Base-by-base conservation (phyloP, 2,888 invertebrate species). In the Heliconius sara region DNA sequence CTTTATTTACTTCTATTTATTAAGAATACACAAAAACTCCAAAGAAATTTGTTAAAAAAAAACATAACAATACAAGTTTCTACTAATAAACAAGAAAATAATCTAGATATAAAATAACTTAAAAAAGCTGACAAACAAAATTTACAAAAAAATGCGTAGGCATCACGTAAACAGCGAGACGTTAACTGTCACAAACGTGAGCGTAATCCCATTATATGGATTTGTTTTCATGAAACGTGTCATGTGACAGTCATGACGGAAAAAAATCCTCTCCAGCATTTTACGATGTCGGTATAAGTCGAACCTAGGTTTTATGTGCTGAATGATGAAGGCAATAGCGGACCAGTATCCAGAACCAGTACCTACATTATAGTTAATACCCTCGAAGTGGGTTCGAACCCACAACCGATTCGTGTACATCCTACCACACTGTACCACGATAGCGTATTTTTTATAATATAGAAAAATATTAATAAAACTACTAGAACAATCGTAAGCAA, bases 401-500 rank as follows among this genome's bases (percentile, higher is more conserved):
- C 43, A 47, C 13, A 47, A 13, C 43, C 13, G 13, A 13, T 47
- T 47, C 0, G 12, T 47, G 43, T 47, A 47, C 4, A 47, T 12
- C 4, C 43, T 47, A 13, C 43, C 43, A 3, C 10, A 39, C 39
- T 39, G 39, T 39, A 39, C 43, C 43, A 47, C 43, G 4, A 13
- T 43, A 13, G 0, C 43, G 10, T 43, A 13, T 52, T 52, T 52
- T 52, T 52, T 52, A 52, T 52, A 52, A 52, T 19, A 19, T 52
- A 34, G 34, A 47, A 16, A 16, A 16, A 47, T 34, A 30, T 57
- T n/a, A 72, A 57, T 57, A 13, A 72, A 60, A 57, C n/a, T 12
- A 34, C n/a, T 73, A 34, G 72, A 73, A 60, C 72, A 73, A 73
- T 71, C 71, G 13, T 71, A 77, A 57, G 39, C 67, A 34, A 39